Base-by-base conservation (phyloP, 2,888 invertebrate genomes). In the Platypus cylindrus region DNA sequence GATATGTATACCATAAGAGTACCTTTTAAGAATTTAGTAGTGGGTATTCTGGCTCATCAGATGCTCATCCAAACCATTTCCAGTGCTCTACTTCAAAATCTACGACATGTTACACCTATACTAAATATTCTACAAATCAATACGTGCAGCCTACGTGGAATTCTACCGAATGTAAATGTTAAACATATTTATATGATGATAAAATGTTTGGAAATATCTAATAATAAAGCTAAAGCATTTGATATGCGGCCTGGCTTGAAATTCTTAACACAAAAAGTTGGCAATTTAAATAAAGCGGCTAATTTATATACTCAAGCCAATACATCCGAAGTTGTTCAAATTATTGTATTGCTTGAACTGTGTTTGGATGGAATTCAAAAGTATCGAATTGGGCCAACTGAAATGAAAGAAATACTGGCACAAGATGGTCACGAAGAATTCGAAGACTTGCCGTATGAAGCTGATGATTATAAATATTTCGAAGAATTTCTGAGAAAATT, bases 271-370 rank as follows among this genome's bases (percentile, higher is more conserved):
- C 93, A 94, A 60, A 93, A 93, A 66, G 89, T 90, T 0, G 85
- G 84, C 1, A 83, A 82, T 53, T 70, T 87, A 43, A 82, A 81
- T 39, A 74, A 81, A 48, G 85, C 87, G 3, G 87, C 90, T 2
- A 90, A 89, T 61, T 66, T 90, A n/a, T 90, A 89, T 56, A 83
- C 83, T 40, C 91, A 91, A 63, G 86, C 90, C 7, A 87, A 89
- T 18, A 86, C 89, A 1, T 83, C 90, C 1, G 89, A 90, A 79
- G 80, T 90, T 24, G 81, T 91, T 13, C 83, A 85, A 60, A 78
- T 85, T 32, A 83, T 90, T 40, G 77, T 87, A 1, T 63, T 91
- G 24, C 80, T 91, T 20, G 89, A 93, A 55, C 70, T 90, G 41
- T 85, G 84, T 55, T 67, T 87, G 24, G 75, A 73, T 46, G 79